phyloP scores from a whole-genome alignment of 2,113 vertebrate species.

The Rhombomys opimus region DNA sequence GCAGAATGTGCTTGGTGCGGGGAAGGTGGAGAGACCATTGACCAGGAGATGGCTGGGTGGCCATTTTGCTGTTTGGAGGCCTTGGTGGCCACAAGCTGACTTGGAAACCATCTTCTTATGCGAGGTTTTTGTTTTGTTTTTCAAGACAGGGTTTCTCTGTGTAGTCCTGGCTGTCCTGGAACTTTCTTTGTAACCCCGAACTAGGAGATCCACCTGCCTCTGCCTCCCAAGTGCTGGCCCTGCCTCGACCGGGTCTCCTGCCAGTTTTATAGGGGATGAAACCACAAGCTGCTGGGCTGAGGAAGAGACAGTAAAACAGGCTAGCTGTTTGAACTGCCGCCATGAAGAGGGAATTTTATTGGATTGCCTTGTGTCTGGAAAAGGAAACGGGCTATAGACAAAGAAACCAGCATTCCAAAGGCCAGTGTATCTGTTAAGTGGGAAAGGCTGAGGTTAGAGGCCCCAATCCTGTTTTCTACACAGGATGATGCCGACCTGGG shows the following conservation, averaged over 20 bases:
- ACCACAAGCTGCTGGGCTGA: not conserved
- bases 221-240: too few relatives aligned
- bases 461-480: not conserved
- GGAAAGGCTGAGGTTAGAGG: slow-evolving; percentile 13
- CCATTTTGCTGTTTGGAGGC: not conserved
- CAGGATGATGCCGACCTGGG: not conserved
- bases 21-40: not conserved
- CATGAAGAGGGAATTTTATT: not conserved
- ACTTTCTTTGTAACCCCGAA: too few relatives aligned
- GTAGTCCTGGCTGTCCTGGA: too few relatives aligned
- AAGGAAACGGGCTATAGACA: slow-evolving; percentile 49
- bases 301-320: not conserved
- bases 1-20: not conserved
- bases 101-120: not conserved
- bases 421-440: not conserved
- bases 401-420: slow-evolving; percentile 57
- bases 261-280: not conserved
- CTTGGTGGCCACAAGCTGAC: not conserved
- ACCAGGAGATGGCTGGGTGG: not conserved
- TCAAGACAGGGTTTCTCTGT: too few relatives aligned
- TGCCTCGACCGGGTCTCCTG: not conserved
- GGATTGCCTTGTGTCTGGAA: slow-evolving; percentile 8
- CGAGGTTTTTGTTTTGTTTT: not conserved
- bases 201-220: too few relatives aligned
- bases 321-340: not conserved